Conservation (phyloP, 2,113 vertebrate genomes). For the Narcine bancroftii region DNA sequence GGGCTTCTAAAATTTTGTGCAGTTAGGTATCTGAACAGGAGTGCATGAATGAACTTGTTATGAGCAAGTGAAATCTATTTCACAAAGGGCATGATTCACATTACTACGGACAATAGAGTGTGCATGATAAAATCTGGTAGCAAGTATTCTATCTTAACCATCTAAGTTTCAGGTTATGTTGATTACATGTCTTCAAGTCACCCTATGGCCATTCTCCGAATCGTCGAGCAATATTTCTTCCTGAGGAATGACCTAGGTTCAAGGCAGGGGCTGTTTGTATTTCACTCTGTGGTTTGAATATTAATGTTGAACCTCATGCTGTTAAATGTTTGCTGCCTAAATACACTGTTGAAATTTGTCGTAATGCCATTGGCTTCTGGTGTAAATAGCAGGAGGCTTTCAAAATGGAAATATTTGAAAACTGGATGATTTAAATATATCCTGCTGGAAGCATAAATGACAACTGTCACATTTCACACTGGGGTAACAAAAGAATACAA, state of each 20-base stretch:
- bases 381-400: constrained; percentile 19
- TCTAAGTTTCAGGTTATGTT: constrained; percentile 44
- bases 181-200: constrained; percentile 55
- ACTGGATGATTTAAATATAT: constrained; percentile 14
- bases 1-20: not conserved
- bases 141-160: constrained; percentile 40
- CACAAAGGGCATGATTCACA: not conserved
- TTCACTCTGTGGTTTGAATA: constrained; percentile 36
- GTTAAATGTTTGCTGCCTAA: constrained; percentile 33
- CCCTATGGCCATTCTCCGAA: not conserved
- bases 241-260: constrained; percentile 46
- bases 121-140: not conserved
- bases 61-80: not conserved
- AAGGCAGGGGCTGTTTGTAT: constrained; percentile 43
- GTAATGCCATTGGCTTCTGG: not conserved
- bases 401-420: not conserved
- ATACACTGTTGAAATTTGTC: constrained; percentile 34
- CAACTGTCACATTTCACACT: not conserved
- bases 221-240: constrained; percentile 46
- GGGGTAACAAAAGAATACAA: not conserved
- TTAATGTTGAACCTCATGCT: constrained; percentile 38
- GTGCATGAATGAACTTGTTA: not conserved
- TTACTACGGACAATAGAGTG: constrained; percentile 1
- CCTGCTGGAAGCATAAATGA: not conserved
- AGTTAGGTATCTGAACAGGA: not conserved